These are phyloP conservation scores for Anaspis maculata DNA, from an alignment of 2,888 invertebrate genomes.

Conservation along the genomic window DNA sequence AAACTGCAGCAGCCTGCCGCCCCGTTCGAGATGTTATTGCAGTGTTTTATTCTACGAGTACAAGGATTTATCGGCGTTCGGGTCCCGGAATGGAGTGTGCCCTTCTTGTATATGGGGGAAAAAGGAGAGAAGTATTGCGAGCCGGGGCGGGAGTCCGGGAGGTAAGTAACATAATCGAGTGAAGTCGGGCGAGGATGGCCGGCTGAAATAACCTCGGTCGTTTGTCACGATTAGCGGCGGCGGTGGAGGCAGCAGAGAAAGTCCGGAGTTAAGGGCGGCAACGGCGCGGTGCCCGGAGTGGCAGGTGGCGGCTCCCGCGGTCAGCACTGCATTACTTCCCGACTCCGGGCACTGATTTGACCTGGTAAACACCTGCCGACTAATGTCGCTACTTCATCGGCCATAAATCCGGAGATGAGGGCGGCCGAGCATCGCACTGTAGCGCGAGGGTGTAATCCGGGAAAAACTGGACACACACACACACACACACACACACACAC, in stretches of 20 bases:
- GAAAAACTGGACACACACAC: too few relatives aligned
- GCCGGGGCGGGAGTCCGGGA: slow-evolving; percentile 5
- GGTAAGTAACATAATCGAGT: slow-evolving; percentile 27
- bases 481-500: too few relatives aligned
- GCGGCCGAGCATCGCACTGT: slow-evolving; percentile 3
- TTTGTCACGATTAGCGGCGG: slow-evolving; percentile 39
- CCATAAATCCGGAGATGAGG: slow-evolving; percentile 21
- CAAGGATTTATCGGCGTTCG: too few relatives aligned
- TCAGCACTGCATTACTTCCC: slow-evolving; percentile 36
- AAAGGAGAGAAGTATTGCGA: slow-evolving; percentile 7
- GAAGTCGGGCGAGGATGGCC: slow-evolving; percentile 24
- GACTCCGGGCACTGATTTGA: slow-evolving; percentile 37
- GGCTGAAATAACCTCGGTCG: slow-evolving; percentile 33
- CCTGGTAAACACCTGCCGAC: slow-evolving; percentile 34
- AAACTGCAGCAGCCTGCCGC: too few relatives aligned
- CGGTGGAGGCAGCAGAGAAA: too few relatives aligned
- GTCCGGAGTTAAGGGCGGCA: too few relatives aligned
- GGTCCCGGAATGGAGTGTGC: too few relatives aligned
- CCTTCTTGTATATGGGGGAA: too few relatives aligned
- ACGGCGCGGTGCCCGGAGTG: slow-evolving; percentile 23
- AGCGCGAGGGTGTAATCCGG: too few relatives aligned
- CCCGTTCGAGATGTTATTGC: too few relatives aligned
- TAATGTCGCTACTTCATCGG: slow-evolving; percentile 25
- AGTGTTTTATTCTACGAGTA: too few relatives aligned
- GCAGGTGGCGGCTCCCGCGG: slow-evolving; percentile 37